Evolutionary conservation across 2,113 vertebrate species (phyloP), one percentile per base, ranked within the genome.

Genomic region (Galbula dea): DNA sequence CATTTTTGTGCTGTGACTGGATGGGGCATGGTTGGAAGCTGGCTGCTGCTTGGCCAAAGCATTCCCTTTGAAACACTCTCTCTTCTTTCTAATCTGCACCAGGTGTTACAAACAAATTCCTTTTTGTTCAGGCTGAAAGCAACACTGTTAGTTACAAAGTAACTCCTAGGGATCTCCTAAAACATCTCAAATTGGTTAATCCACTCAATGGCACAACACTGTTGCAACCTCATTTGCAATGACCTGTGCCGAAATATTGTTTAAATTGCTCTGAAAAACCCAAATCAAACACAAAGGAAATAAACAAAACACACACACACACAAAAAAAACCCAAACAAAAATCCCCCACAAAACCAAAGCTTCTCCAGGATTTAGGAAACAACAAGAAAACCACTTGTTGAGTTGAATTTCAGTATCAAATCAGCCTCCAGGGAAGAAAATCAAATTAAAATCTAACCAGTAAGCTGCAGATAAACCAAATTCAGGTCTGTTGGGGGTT

Each of bases 71-170:
- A 94, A 89, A 65, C 69, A 48, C 16, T 51, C 32, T 6, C 37
- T 69, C 8, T 4, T 69, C 8, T 4, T 45, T 32, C 46, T 93
- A 26, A 82, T 46, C 29, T 74, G 54, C 2, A 6, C 24, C 73
- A 84, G 46, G 32, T 66, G 52, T 7, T 82, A 58, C 59, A 83
- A 88, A 68, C 30, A 72, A 90, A 52, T 41, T 69, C 68, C 17
- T 59, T 32, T 68, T 71, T 6, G 1, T 36, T 57, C 41, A 27
- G n/a, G 22, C 48, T 63, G 51, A 67, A 27, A 22, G 17, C 13
- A 67, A 54, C 17, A 62, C 17, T 3, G 0, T 30, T 23, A 61
- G 39, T 32, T 65, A 89, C 0, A 0, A 68, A 48, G 78, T 37
- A 8, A 62, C 30, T 75, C 62, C 62, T 36, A 75, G 26, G 1